These are phyloP conservation scores for Eupithecia vulgata DNA, from an alignment of 2,888 invertebrate genomes.

Conservation along the genomic window DNA sequence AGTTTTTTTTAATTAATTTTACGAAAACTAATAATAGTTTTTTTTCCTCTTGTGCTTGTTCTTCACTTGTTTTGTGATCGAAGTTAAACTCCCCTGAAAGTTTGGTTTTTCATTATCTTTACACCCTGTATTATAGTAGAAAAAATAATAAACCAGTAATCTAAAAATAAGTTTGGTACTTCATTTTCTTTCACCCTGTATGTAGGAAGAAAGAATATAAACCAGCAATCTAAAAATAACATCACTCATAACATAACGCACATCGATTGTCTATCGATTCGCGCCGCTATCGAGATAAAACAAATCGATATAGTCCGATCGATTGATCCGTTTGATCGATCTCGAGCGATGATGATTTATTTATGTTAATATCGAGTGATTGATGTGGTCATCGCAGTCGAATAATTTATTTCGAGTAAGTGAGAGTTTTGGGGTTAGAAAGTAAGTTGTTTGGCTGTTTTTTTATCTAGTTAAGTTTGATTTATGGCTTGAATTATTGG, in stretches of 20 bases:
- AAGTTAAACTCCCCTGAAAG: too few relatives aligned
- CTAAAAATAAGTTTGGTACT: neutral
- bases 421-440: constrained; percentile 33
- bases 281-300: constrained; percentile 72
- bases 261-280: constrained; percentile 65
- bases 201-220: neutral
- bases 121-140: neutral
- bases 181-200: too few relatives aligned
- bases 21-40: too few relatives aligned
- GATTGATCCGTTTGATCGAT: constrained; percentile 76
- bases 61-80: too few relatives aligned
- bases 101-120: too few relatives aligned
- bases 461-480: constrained; percentile 1
- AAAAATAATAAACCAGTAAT: neutral
- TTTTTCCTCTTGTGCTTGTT: too few relatives aligned
- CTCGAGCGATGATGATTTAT: constrained; percentile 73
- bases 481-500: constrained; percentile 1
- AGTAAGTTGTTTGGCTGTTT: constrained; percentile 24
- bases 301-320: constrained; percentile 75
- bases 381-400: constrained; percentile 47
- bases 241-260: constrained; percentile 49
- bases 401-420: constrained; percentile 40
- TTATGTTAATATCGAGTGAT: constrained; percentile 63
- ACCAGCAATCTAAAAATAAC: constrained; percentile 26
- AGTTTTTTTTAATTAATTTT: too few relatives aligned